These are phyloP conservation scores for Allolobophora icterica DNA, from an alignment of 2,888 invertebrate genomes.

Conservation along the genomic window DNA sequence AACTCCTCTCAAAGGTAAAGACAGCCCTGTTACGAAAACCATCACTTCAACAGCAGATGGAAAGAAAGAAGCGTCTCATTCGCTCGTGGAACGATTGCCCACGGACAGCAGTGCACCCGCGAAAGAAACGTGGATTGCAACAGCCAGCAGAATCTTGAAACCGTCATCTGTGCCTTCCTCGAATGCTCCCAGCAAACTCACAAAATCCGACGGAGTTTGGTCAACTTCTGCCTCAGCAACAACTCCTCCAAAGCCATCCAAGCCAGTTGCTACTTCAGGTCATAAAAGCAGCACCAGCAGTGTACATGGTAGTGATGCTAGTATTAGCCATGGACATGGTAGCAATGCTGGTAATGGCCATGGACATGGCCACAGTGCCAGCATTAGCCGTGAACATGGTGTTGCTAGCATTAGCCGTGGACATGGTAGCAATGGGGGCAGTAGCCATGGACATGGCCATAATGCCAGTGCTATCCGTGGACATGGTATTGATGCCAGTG, in stretches of 20 bases:
- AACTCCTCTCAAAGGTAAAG: background rate
- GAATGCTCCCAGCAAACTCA: background rate
- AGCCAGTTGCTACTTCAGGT: background rate
- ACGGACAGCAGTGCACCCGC: background rate
- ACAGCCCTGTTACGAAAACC: background rate
- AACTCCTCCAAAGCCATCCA: background rate
- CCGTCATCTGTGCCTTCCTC: background rate
- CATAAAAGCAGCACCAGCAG: background rate
- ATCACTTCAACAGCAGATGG: background rate
- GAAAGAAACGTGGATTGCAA: background rate
- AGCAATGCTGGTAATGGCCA: background rate
- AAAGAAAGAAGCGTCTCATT: background rate
- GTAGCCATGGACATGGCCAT: background rate
- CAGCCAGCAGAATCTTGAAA: background rate
- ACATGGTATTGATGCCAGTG: background rate
- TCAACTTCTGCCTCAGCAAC: background rate
- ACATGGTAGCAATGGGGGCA: background rate
- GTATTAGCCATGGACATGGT: background rate
- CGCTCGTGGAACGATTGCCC: background rate
- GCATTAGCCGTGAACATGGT: too few relatives aligned
- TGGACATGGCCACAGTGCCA: background rate
- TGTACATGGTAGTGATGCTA: background rate
- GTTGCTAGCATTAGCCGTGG: background rate
- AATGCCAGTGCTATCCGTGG: background rate
- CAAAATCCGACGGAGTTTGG: background rate